Conservation (phyloP, 2,797 vertebrate species). For the Xenops minutus region DNA sequence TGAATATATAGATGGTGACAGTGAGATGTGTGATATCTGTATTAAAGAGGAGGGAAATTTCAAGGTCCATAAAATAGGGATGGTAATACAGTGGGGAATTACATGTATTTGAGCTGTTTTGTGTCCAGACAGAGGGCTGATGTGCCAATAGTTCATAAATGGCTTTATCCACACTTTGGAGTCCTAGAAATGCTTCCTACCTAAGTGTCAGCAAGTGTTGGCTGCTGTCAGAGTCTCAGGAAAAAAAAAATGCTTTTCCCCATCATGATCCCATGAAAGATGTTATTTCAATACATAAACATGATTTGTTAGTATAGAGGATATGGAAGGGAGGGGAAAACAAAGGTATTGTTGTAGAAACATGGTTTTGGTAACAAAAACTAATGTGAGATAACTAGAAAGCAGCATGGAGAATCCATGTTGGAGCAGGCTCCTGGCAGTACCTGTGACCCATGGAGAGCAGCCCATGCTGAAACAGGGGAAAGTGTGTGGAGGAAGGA, state of each 20-base stretch:
- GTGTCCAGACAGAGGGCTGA: background rate
- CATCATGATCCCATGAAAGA: background rate
- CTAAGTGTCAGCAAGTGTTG: background rate
- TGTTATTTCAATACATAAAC: background rate
- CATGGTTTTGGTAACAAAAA: background rate
- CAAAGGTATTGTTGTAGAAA: background rate
- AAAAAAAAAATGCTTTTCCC: background rate
- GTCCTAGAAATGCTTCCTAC: background rate
- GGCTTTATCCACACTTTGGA: background rate
- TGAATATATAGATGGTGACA: background rate
- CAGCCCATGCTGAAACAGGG: background rate
- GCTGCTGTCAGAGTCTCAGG: background rate
- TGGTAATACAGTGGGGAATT: background rate
- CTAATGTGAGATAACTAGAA: background rate
- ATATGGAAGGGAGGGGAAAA: background rate
- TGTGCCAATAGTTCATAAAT: background rate
- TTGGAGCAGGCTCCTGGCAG: background rate
- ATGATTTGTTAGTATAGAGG: background rate
- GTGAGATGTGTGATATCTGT: background rate
- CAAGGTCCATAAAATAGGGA: background rate
- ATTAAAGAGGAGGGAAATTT: background rate
- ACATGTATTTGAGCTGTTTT: background rate
- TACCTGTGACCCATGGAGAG: background rate
- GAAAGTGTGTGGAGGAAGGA: background rate
- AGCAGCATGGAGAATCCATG: background rate